phyloP scores from a whole-genome alignment of 2,888 invertebrate genomes.

The Diogma glabrata region DNA sequence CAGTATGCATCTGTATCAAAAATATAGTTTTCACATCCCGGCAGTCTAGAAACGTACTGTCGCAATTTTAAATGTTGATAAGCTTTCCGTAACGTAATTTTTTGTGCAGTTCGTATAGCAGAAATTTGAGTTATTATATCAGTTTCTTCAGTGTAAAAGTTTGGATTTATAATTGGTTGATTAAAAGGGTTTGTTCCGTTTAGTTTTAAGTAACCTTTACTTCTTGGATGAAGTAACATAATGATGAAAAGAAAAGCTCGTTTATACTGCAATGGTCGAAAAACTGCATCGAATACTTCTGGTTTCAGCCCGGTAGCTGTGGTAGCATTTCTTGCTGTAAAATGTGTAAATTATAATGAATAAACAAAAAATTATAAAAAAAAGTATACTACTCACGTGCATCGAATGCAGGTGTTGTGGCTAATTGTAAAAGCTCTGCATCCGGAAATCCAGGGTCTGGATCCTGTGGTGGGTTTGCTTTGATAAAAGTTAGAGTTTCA shows the following conservation, averaged over 20 bases:
- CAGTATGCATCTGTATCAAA: slow-evolving; percentile 52
- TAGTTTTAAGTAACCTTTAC: slow-evolving; percentile 52
- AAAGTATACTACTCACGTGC: too few species aligned
- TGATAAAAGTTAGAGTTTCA: slow-evolving; percentile 42
- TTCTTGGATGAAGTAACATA: slow-evolving; percentile 60
- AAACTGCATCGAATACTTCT: slow-evolving; percentile 41
- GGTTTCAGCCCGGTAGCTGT: too few species aligned
- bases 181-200: slow-evolving; percentile 58
- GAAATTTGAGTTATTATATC: slow-evolving; percentile 49
- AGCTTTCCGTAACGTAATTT: slow-evolving; percentile 43
- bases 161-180: slow-evolving; percentile 64
- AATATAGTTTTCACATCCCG: slow-evolving; percentile 38
- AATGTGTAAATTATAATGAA: too few species aligned
- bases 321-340: too few species aligned
- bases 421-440: slow-evolving; percentile 49
- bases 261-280: slow-evolving; percentile 38
- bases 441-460: slow-evolving; percentile 45
- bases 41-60: slow-evolving; percentile 39
- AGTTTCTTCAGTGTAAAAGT: slow-evolving; percentile 58
- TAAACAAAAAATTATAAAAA: too few species aligned
- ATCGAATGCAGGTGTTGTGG: slow-evolving; percentile 46
- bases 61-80: slow-evolving; percentile 45
- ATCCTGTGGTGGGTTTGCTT: slow-evolving; percentile 44
- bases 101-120: slow-evolving; percentile 49
- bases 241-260: slow-evolving; percentile 49